Evolutionary conservation across 2,113 vertebrate genomes (phyloP).

Genomic region (Corynorhinus townsendii): DNA sequence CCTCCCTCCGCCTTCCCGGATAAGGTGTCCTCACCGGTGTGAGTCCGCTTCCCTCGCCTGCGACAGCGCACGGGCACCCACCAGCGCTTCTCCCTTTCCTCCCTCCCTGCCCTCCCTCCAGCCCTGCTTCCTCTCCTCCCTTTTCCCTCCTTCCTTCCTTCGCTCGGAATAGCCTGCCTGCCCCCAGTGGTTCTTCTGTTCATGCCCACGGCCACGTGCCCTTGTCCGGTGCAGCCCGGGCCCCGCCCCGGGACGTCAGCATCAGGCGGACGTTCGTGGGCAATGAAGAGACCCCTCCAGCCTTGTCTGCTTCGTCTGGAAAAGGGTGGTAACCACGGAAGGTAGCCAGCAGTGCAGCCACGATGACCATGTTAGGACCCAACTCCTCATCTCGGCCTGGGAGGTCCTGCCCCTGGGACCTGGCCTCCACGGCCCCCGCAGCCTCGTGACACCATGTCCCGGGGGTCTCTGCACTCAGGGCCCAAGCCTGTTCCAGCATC

Average conservation of each 20-base stretch:
- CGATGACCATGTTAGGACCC: not conserved
- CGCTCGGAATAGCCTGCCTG: not conserved
- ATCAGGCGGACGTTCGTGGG: not conserved
- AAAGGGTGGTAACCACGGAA: not conserved
- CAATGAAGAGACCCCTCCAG: not conserved
- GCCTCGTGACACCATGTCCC: not conserved
- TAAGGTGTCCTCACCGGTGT: not conserved
- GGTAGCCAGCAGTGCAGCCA: no score
- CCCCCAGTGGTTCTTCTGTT: not conserved
- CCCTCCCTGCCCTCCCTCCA: not conserved
- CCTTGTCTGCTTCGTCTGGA: not conserved
- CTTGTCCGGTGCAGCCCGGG: not conserved
- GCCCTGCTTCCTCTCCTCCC: no score
- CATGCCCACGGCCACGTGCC: not conserved
- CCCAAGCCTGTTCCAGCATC: not conserved
- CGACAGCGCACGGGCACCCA: rapidly evolving
- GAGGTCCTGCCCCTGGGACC: rapidly evolving
- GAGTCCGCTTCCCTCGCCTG: rapidly evolving
- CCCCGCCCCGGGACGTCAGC: not conserved
- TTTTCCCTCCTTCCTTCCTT: not conserved
- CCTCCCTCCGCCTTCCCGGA: not conserved
- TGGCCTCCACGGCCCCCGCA: rapidly evolving
- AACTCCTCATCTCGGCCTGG: rapidly evolving
- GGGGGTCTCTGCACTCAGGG: rapidly evolving
- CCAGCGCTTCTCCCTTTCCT: no score